Evolutionary conservation across 2,888 invertebrate genomes (phyloP).

Genomic region (Trichopoda pennipes): DNA sequence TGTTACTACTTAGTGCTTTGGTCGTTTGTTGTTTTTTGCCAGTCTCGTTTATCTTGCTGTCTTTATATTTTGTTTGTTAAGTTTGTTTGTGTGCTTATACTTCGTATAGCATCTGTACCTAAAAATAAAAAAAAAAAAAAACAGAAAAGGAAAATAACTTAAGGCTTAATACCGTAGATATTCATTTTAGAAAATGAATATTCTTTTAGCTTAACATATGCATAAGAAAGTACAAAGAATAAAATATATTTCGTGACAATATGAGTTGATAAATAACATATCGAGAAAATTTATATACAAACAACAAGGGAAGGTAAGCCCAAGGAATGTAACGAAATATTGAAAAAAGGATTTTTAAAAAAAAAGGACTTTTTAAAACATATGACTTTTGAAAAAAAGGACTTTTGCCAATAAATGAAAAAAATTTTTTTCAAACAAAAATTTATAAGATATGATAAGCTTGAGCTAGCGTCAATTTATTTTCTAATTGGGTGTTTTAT

Average conservation of each 20-base stretch:
- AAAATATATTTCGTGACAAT: conserved; percentile 66
- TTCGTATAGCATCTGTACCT: conserved; percentile 36
- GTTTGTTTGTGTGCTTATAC: conserved; percentile 2
- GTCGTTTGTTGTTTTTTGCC: conserved; percentile 23
- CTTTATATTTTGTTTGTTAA: conserved; percentile 24
- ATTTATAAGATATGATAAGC: too few relatives aligned
- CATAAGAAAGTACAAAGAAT: conserved; percentile 49
- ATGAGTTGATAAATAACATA: conserved; percentile 56
- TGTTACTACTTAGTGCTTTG: conserved; percentile 62
- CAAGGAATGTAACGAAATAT: too few relatives aligned
- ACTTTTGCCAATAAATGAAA: too few relatives aligned
- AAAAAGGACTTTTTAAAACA: too few relatives aligned
- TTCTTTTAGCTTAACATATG: conserved; percentile 48
- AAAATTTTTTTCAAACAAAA: too few relatives aligned
- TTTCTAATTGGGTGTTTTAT: too few relatives aligned
- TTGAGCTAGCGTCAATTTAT: too few relatives aligned
- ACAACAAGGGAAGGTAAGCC: conserved; percentile 30
- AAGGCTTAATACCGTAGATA: conserved; percentile 46
- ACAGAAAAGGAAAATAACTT: conserved; percentile 64
- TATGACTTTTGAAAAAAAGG: too few relatives aligned
- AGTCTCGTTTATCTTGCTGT: conserved; percentile 23
- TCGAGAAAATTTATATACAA: conserved; percentile 23
- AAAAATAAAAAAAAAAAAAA: conserved; percentile 64
- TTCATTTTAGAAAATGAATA: conserved; percentile 18
- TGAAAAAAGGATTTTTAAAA: too few relatives aligned